These are phyloP conservation scores for Listronotus bonariensis DNA, from an alignment of 1,140 invertebrate genomes.

Conservation along the genomic window DNA sequence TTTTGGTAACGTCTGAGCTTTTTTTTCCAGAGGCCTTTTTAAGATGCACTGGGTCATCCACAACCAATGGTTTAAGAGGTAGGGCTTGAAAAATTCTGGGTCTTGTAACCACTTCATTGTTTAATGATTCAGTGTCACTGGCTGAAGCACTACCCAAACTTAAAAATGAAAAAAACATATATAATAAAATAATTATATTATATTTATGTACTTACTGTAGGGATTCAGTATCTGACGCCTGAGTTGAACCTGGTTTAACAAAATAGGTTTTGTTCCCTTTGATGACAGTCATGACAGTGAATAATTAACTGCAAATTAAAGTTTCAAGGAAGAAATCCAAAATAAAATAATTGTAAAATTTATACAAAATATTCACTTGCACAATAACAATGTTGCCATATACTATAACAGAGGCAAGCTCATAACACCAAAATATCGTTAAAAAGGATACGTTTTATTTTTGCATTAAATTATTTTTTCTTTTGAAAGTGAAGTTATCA, in stretches of 20 bases:
- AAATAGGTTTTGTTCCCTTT: conserved; percentile 38
- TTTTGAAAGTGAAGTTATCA: no score
- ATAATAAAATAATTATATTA: not conserved
- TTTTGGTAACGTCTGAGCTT: conserved; percentile 81
- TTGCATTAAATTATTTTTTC: no score
- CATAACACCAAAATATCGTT: no score
- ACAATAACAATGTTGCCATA: no score
- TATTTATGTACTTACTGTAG: conserved; percentile 39
- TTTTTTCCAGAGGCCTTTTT: conserved; percentile 76
- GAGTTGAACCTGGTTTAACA: conserved; percentile 23
- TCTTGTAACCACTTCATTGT: conserved; percentile 67
- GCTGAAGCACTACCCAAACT: conserved; percentile 41
- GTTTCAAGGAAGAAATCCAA: no score
- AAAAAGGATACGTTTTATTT: no score
- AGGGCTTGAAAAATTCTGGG: not conserved
- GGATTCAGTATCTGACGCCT: conserved; percentile 43
- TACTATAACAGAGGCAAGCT: no score
- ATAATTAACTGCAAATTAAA: no score
- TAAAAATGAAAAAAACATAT: conserved; percentile 19
- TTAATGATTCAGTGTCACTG: conserved; percentile 66
- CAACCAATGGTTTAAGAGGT: conserved; percentile 7
- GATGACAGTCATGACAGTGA: conserved; percentile 41
- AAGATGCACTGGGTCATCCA: conserved; percentile 77
- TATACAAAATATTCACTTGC: no score
- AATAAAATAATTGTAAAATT: no score